Percentiles rank a stretch among this genome's conserved stretches.
Evolutionary conservation across 2,888 invertebrate species (phyloP).

Genomic region (Trissolcus brochymenae): DNA sequence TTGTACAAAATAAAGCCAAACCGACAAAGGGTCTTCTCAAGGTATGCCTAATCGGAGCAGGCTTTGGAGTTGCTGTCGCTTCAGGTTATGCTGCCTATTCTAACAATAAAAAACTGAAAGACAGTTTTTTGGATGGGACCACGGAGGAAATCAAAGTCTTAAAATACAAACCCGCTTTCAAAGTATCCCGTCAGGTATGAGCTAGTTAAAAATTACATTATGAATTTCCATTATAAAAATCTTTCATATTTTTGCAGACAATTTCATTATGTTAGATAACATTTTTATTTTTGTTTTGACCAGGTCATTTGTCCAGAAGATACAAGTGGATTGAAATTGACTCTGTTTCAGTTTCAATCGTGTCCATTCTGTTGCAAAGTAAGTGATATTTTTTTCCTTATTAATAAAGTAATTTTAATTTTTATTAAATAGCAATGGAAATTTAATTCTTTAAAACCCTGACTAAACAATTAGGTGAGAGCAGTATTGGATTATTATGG

Average conservation of each 20-base stretch:
- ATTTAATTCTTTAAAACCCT: no score
- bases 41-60: slow-evolving; percentile 79
- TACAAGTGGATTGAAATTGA: slow-evolving; percentile 84
- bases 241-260: slow-evolving; percentile 11
- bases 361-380: slow-evolving; percentile 99
- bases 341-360: slow-evolving; percentile 96
- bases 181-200: slow-evolving; percentile 77
- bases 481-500: slow-evolving; percentile 94
- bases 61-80: slow-evolving; percentile 78
- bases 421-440: not conserved
- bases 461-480: slow-evolving; percentile 77
- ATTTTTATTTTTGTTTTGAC: slow-evolving; percentile 63
- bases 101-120: slow-evolving; percentile 74
- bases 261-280: slow-evolving; percentile 22
- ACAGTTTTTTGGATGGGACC: slow-evolving; percentile 76
- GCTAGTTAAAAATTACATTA: not conserved
- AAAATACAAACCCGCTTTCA: slow-evolving; percentile 75
- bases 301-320: slow-evolving; percentile 83
- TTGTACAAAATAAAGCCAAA: slow-evolving; percentile 60
- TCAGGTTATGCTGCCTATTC: slow-evolving; percentile 77
- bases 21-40: slow-evolving; percentile 73
- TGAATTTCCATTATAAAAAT: not conserved
- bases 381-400: slow-evolving; percentile 10
- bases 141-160: slow-evolving; percentile 72
- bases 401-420: not conserved